These are phyloP conservation scores for Ophion ellenae DNA, from an alignment of 2,888 invertebrate species.

Conservation along the genomic window DNA sequence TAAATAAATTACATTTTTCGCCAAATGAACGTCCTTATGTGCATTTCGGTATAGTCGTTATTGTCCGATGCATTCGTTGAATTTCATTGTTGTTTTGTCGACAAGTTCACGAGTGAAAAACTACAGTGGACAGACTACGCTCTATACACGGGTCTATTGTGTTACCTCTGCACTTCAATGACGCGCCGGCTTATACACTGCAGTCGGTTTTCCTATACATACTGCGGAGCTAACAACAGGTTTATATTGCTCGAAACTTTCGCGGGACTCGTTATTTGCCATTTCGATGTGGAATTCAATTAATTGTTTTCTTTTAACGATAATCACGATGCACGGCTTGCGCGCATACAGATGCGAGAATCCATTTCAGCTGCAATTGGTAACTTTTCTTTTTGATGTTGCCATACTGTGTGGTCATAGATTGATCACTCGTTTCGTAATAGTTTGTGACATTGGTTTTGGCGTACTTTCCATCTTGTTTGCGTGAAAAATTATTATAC, in stretches of 20 bases:
- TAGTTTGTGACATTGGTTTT: too few species aligned
- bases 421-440: too few species aligned
- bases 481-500: too few species aligned
- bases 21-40: neutral
- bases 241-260: slow-evolving; percentile 18
- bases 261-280: slow-evolving; percentile 7
- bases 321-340: neutral
- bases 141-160: slow-evolving; percentile 12
- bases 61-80: slow-evolving; percentile 14
- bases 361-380: neutral
- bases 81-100: slow-evolving; percentile 9
- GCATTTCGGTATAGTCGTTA: slow-evolving; percentile 5
- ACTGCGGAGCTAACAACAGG: neutral
- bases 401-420: neutral
- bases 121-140: neutral
- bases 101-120: neutral
- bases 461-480: too few species aligned
- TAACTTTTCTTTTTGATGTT: neutral
- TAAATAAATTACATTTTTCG: neutral
- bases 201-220: neutral
- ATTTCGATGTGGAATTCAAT: neutral
- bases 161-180: slow-evolving; percentile 9
- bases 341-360: neutral
- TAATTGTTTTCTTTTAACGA: slow-evolving; percentile 9
- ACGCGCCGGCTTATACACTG: neutral